Base-by-base conservation (phyloP, 2,888 invertebrate species). In the Drosophila picticornis region DNA sequence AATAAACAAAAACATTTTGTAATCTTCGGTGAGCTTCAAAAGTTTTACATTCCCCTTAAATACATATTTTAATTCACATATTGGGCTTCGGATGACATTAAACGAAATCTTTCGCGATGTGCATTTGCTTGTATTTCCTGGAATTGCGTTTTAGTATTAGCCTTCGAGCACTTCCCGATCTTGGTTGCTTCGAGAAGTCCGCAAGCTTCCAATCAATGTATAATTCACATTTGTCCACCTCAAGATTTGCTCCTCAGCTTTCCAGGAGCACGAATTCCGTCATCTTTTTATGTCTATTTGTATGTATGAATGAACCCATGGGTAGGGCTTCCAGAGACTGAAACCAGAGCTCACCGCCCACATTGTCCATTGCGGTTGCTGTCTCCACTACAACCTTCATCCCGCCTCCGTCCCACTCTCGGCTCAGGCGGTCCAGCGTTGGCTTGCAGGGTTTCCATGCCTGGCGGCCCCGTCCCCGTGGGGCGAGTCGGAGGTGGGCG, bases 391-490 rank as follows among this genome's bases (percentile, higher is more conserved):
- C 19, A 32, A 27, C 16, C 25, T 7, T 11, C 48, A 9, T 11
- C 11, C 29, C 16, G 38, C 61, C 27, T 13, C 19, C 32, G 1
- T n/a, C n/a, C n/a, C n/a, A 9, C 22, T 13, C 13, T 11, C 11
- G n/a, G 58, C 29, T 31, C 27, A 19, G 57, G 22, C 61, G 58
- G 46, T 70, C 71, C 65, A 38, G 34, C 16, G 48, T 27, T 25
- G 40, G 69, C 66, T 76, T 85, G 78, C 72, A 78, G 67, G 86
- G 86, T 73, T 83, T 81, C 66, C 59, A 62, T 31, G 40, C 70
- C 74, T 70, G 79, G 63, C 51, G 69, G 75, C 52, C 22, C 46
- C 13, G 46, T 22, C 7, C 4, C 22, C 46, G 4, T 46, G 3
- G 25, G 19, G 7, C 2, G 19, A 19, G 19, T 6, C 6, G 55